Evolutionary conservation across 92 coral and sea anemone species (phyloP).

Genomic region (Epizoanthus scotinus): DNA sequence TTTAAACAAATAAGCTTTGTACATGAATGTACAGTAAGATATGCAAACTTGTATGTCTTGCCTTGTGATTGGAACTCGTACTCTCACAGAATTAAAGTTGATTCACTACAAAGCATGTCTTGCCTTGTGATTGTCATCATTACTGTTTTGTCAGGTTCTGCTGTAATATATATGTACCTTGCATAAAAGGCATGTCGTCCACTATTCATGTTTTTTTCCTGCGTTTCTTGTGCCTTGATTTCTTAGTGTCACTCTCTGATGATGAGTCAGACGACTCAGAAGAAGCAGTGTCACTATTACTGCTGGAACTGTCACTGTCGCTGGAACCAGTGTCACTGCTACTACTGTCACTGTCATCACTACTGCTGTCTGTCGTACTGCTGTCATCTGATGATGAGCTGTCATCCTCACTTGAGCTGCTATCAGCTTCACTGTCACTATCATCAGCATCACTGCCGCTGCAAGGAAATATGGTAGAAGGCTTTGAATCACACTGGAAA

Average conservation of each 20-base stretch:
- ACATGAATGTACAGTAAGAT: too few species aligned
- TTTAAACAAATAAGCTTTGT: too few species aligned
- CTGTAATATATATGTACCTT: too few species aligned
- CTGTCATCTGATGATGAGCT: slow-evolving; percentile 38
- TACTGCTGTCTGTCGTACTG: not conserved
- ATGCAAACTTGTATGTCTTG: too few species aligned
- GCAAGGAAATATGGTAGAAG: not conserved
- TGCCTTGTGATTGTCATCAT: too few species aligned
- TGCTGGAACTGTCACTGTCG: slow-evolving; percentile 7
- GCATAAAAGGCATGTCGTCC: too few species aligned
- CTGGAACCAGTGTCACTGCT: slow-evolving; percentile 22
- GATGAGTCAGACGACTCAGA: slow-evolving; percentile 28
- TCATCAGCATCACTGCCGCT: slow-evolving; percentile 42
- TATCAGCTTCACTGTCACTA: slow-evolving; percentile 25
- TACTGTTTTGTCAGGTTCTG: too few species aligned
- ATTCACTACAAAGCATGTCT: too few species aligned
- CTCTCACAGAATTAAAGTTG: too few species aligned
- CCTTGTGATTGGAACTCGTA: too few species aligned
- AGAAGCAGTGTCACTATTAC: slow-evolving; percentile 2
- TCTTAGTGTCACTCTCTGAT: slow-evolving; percentile 8
- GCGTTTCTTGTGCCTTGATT: slow-evolving; percentile 28
- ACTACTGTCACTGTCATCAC: slow-evolving; percentile 16
- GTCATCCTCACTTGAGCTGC: slow-evolving; percentile 11
- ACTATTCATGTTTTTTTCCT: slow-evolving; percentile 10
- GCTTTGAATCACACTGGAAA: not conserved